A percentile compares a stretch with the other conserved stretches of the same genome.
These are phyloP conservation scores for Sitobion miscanthi DNA, from an alignment of 1,140 invertebrate species.

Conservation along the genomic window DNA sequence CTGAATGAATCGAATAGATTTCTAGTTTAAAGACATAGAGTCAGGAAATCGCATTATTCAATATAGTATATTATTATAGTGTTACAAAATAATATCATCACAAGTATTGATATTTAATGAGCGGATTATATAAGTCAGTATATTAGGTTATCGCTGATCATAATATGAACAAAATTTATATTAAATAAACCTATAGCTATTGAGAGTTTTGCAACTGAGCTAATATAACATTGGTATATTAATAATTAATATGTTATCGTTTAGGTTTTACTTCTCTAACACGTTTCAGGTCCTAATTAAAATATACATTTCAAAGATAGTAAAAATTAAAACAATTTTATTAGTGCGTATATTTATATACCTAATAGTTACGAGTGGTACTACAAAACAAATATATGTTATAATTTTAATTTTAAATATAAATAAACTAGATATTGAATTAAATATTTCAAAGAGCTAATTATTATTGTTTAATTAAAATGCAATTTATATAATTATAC, in stretches of 20 bases:
- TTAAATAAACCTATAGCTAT: not conserved
- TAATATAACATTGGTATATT: too few relatives aligned
- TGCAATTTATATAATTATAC: not conserved
- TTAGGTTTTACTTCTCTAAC: not conserved
- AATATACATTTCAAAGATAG: not conserved
- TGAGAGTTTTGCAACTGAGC: not conserved
- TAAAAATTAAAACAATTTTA: not conserved
- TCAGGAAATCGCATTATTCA: not conserved
- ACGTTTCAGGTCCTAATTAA: not conserved
- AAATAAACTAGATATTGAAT: not conserved
- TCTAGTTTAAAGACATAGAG: not conserved
- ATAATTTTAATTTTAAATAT: not conserved
- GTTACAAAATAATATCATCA: not conserved
- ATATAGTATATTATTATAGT: not conserved
- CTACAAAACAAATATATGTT: not conserved
- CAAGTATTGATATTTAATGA: not conserved
- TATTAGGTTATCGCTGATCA: not conserved
- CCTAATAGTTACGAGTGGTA: not conserved
- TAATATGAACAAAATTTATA: not conserved
- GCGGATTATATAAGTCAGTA: not conserved
- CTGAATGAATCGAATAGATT: slow-evolving; percentile 2
- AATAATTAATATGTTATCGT: too few relatives aligned
- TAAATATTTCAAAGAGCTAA: slow-evolving; percentile 2
- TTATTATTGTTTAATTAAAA: slow-evolving; percentile 7
- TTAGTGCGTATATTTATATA: not conserved